Conservation (phyloP, 2,113 vertebrate species). For the Chaenogobius annularis region DNA sequence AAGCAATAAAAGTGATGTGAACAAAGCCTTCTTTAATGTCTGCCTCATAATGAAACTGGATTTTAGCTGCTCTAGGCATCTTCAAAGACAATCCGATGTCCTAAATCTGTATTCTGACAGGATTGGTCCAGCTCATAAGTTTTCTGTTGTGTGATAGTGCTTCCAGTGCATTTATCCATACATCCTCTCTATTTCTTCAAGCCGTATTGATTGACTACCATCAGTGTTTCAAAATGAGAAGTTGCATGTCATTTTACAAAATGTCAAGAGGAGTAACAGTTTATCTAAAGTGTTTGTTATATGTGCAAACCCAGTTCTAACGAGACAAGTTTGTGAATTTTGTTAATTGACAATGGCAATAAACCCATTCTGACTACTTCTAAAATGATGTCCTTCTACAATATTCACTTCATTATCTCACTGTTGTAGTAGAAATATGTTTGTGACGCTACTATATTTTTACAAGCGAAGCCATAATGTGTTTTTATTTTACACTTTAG, state of each 20-base stretch:
- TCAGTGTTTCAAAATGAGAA: constrained; percentile 44
- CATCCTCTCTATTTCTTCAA: constrained; percentile 38
- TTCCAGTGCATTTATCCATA: constrained; percentile 22
- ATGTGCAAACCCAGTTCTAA: background rate
- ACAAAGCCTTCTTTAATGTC: background rate
- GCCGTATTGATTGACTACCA: constrained; percentile 47
- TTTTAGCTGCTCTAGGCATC: background rate
- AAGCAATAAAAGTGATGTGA: background rate
- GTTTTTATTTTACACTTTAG: too few species aligned
- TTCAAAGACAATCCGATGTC: background rate
- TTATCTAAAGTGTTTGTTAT: background rate
- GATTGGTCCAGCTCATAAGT: background rate
- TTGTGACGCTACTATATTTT: too few species aligned
- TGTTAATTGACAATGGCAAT: too few species aligned
- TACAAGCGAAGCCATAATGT: too few species aligned
- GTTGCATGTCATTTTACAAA: constrained; percentile 29
- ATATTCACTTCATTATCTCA: too few species aligned
- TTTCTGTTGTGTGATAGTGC: background rate
- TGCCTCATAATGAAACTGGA: background rate
- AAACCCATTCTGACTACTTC: too few species aligned
- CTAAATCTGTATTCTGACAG: background rate
- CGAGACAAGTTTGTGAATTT: too few species aligned
- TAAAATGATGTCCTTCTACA: too few species aligned
- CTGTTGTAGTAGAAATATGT: too few species aligned
- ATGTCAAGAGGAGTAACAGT: constrained; percentile 16